Base-by-base conservation (phyloP, 2,113 vertebrate species). In the Anolis sagrei region DNA sequence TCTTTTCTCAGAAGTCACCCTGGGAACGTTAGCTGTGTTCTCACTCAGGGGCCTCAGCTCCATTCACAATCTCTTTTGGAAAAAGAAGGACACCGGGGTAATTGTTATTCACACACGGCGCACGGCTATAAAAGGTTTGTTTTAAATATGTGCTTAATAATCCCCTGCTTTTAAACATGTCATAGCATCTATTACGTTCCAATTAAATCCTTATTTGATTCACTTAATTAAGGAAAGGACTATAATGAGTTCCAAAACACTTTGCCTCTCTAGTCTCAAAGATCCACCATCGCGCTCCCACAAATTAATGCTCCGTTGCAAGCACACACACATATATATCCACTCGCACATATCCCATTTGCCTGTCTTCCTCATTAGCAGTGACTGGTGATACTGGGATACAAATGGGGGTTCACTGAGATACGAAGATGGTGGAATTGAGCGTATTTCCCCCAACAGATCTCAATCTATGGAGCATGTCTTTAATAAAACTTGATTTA, bases 161-260 rank as follows among this genome's bases (percentile, higher is more conserved):
- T 91, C 89, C 92, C 93, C 91, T 93, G 93, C 93, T 93, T 93
- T 95, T 93, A 83, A 88, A 48, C 91, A 92, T 92, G 92, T 92
- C 93, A 90, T 93, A 92, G 91, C 88, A 87, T 82, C 93, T 92
- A 91, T 94, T 94, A 93, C 93, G 90, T 88, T 91, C 92, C 94
- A 95, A 93, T 95, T 95, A 93, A 94, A 92, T 93, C 91, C 92
- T 93, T 93, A 94, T 95, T 94, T 92, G 94, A 93, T 91, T 93
- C 58, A 90, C 89, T 93, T 95, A 95, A 95, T 95, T 95, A 95
- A 95, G 94, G 94, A 90, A 87, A 88, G 48, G 93, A 92, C 92
- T 90, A 90, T 90, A 92, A 91, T 90, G 90, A 89, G 89, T 27
- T 79, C 58, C 77, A 79, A 79, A 79, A 79, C 21, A 39, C 77